Evolutionary conservation across 2,888 invertebrate genomes (phyloP), one percentile per base, ranked within the genome.

Genomic region (Tetanocera ferruginea): DNA sequence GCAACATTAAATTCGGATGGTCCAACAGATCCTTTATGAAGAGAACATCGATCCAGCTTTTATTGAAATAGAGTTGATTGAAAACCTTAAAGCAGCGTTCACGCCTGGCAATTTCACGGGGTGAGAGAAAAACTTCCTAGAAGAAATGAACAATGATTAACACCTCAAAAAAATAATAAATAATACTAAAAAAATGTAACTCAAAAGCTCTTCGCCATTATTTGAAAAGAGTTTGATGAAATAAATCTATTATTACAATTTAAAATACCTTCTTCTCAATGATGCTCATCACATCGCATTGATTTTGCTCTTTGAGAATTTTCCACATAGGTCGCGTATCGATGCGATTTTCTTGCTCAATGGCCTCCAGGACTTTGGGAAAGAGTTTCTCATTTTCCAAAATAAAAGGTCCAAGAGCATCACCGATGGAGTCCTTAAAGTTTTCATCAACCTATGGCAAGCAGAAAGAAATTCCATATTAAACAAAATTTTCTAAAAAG

Each of bases 251-350:
- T 51, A 25, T 28, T 8, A 6, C 3, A 5, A 49, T 1, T 9
- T 14, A 76, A 76, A 11, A n/a, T 49, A 81, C 83, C 82, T 86
- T 81, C 37, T 82, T 84, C 67, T 88, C 87, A 3, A 85, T 82
- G 52, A 87, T 81, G 69, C 89, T 89, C 3, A 86, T 76, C 0
- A 87, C 84, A 82, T 88, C 88, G 71, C 88, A 88, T 79, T 86
- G 85, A 0, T 79, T 83, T 52, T 83, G 82, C 28, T 87, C 89
- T 25, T 82, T 82, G 1, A 88, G 60, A 43, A 85, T 84, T 78
- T 88, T 88, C 88, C 88, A 89, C 25, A 85, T 55, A 0, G 87
- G 85, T 5, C 89, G 83, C 0, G 43, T 43, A 23, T 89, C 89
- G 0, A 84, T 9, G 37, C 76, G 72, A 1, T 83, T 80, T 3